phyloP scores from a whole-genome alignment of 2,797 vertebrate genomes.

The Sebastes alutus region DNA sequence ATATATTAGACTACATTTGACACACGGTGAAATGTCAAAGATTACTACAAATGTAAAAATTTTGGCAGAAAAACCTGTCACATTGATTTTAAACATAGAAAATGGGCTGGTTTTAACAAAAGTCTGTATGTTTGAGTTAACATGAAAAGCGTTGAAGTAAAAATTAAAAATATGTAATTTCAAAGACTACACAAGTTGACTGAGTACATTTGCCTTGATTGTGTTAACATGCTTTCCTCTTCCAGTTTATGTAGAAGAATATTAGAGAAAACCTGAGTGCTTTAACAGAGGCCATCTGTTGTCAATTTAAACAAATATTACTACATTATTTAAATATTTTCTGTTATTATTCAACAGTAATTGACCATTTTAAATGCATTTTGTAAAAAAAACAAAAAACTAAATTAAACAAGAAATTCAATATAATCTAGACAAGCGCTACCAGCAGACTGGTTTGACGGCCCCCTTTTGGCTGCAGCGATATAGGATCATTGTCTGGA shows the following conservation, averaged over 20 bases:
- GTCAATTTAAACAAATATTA: constrained; percentile 56
- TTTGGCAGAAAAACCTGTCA: constrained; percentile 65
- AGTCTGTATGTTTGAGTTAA: constrained; percentile 42
- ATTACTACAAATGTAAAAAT: constrained; percentile 71
- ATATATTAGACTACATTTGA: constrained; percentile 64
- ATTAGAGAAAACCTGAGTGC: constrained; percentile 77
- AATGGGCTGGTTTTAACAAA: constrained; percentile 43
- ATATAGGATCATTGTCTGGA: constrained; percentile 32
- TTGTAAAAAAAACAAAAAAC: constrained; percentile 17
- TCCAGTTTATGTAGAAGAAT: constrained; percentile 59
- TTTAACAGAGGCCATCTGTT: constrained; percentile 71
- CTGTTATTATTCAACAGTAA: constrained; percentile 48
- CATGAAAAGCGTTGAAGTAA: constrained; percentile 53
- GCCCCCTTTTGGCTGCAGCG: constrained; percentile 53
- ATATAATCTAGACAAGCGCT: constrained; percentile 30
- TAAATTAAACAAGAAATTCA: constrained; percentile 22
- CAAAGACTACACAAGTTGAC: constrained; percentile 71
- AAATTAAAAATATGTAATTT: constrained; percentile 60
- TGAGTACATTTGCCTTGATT: constrained; percentile 67
- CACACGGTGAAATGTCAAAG: constrained; percentile 68
- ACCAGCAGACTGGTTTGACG: constrained; percentile 37
- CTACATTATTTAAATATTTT: constrained; percentile 49
- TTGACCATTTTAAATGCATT: constrained; percentile 29
- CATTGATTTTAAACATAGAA: constrained; percentile 55
- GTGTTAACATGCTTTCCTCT: constrained; percentile 64